Percentiles rank a stretch among this genome's conserved stretches.
Conservation (phyloP, 2,113 vertebrate genomes). For the Podiceps cristatus region DNA sequence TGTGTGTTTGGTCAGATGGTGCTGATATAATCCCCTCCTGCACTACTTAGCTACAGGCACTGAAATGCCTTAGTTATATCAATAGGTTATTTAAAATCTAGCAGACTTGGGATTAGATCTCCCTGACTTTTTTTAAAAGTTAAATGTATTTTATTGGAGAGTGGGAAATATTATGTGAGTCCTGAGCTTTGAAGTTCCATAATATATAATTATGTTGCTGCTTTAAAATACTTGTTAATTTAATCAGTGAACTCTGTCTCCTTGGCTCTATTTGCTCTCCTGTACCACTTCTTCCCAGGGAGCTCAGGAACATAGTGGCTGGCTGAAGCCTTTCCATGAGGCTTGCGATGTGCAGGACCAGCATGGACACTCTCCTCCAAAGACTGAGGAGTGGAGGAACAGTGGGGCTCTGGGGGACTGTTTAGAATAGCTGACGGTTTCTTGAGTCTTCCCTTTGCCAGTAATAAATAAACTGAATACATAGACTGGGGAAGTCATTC, state of each 20-base stretch:
- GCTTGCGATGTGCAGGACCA: neutral
- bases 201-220: neutral
- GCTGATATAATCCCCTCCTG: neutral
- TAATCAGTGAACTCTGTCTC: neutral
- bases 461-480: neutral
- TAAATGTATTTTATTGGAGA: neutral
- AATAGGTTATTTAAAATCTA: neutral
- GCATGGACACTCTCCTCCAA: neutral
- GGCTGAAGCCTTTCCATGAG: neutral
- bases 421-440: neutral
- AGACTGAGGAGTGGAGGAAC: neutral
- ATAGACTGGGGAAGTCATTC: neutral
- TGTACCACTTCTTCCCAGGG: neutral
- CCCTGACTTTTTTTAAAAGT: neutral
- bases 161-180: neutral
- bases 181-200: neutral
- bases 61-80: neutral
- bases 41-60: neutral
- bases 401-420: neutral
- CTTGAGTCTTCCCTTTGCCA: neutral
- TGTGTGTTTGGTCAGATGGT: neutral
- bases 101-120: neutral
- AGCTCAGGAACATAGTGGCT: neutral
- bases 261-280: neutral
- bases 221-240: slow-evolving; percentile 7